Percentiles rank a stretch among this genome's conserved stretches.
Evolutionary conservation across 2,113 vertebrate species (phyloP).

Genomic region (Chascanopsetta lugubris): DNA sequence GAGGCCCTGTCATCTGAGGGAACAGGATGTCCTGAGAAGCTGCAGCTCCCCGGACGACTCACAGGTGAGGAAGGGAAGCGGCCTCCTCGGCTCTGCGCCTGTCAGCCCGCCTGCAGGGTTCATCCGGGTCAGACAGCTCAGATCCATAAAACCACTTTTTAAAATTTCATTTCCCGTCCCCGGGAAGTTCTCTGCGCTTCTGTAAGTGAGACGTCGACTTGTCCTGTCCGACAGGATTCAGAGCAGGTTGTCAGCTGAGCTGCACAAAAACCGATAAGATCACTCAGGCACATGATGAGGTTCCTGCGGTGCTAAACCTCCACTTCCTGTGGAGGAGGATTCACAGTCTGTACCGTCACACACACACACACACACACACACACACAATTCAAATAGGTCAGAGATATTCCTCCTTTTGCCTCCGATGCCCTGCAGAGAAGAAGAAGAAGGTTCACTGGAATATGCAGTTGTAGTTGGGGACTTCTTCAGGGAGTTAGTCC

Average conservation of each 20-base stretch:
- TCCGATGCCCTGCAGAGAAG: neutral
- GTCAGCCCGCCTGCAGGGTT: slow-evolving; percentile 26
- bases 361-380: too few relatives aligned
- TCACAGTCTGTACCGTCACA: too few relatives aligned
- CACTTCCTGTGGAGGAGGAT: too few relatives aligned
- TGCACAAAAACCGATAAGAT: too few relatives aligned
- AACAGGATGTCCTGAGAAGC: slow-evolving; percentile 19
- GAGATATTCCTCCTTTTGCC: neutral
- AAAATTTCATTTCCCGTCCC: neutral
- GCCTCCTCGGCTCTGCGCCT: neutral
- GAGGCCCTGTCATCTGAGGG: slow-evolving; percentile 15
- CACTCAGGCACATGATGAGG: neutral
- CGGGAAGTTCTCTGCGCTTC: neutral
- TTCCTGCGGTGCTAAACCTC: too few relatives aligned
- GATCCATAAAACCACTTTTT: neutral
- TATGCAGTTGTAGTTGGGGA: neutral
- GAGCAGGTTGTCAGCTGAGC: neutral
- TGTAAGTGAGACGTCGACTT: neutral
- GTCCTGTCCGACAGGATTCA: neutral
- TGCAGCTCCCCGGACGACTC: neutral
- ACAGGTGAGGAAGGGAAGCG: neutral
- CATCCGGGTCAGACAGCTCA: slow-evolving; percentile 10
- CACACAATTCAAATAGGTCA: too few relatives aligned
- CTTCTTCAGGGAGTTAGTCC: neutral
- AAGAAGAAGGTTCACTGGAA: neutral